A percentile compares a stretch with the other conserved stretches of the same genome.
phyloP scores from a whole-genome alignment of 2,888 invertebrate species.

The Lasioglossum pauxillum region DNA sequence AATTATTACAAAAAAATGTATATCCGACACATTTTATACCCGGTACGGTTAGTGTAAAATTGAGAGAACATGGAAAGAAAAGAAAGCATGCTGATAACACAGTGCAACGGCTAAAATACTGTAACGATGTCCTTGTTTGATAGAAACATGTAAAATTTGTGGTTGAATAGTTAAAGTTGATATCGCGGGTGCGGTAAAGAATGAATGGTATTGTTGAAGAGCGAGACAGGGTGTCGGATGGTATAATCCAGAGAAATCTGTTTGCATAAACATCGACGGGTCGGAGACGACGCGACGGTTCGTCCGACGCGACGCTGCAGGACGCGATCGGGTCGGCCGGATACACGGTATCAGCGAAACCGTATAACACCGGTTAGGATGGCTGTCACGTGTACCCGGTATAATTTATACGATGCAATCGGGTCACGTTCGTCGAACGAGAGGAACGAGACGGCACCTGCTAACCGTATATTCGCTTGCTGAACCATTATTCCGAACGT shows the following conservation, averaged over 20 bases:
- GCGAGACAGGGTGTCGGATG: not conserved
- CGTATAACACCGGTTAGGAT: conserved; percentile 65
- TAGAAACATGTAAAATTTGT: no score
- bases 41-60: no score
- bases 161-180: no score
- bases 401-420: conserved; percentile 73
- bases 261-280: not conserved
- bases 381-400: conserved; percentile 70
- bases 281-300: not conserved
- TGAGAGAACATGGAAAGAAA: no score
- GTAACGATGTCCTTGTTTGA: no score
- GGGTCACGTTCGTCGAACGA: conserved; percentile 71
- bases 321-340: conserved; percentile 28
- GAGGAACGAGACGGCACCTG: conserved; percentile 62
- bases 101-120: no score
- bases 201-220: no score
- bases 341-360: conserved; percentile 30
- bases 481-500: not conserved
- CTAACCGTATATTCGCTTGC: conserved; percentile 29
- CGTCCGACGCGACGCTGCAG: not conserved
- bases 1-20: no score
- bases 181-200: no score
- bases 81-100: no score
- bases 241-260: not conserved
- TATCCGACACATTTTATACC: no score